Evolutionary conservation across 2,888 invertebrate genomes (phyloP).

Genomic region (Agapostemon virescens): DNA sequence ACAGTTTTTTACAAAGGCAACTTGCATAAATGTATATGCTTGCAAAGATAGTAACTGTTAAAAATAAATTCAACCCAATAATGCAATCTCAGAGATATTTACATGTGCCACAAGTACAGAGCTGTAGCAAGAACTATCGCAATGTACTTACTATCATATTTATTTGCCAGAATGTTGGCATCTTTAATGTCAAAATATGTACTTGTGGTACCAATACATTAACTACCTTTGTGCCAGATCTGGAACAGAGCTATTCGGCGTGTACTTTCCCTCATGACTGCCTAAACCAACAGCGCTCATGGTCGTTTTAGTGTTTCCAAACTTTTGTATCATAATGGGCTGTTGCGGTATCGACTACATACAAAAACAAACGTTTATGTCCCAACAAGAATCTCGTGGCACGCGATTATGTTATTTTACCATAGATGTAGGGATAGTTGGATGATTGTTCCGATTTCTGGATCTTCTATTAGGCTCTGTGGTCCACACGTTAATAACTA

Average conservation of each 20-base stretch:
- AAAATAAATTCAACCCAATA: too few species aligned
- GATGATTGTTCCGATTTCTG: conserved; percentile 81
- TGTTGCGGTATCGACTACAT: conserved; percentile 76
- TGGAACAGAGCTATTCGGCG: conserved; percentile 86
- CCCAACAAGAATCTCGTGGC: background rate
- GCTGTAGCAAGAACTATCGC: too few species aligned
- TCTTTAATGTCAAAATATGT: background rate
- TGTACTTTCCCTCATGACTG: conserved; percentile 91
- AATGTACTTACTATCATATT: too few species aligned
- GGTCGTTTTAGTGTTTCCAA: conserved; percentile 87
- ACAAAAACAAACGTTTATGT: conserved; percentile 45
- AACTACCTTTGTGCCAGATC: conserved; percentile 83
- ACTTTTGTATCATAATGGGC: conserved; percentile 84
- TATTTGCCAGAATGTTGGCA: too few species aligned
- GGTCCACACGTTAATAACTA: conserved; percentile 94
- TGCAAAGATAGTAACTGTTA: too few species aligned
- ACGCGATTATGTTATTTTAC: conserved; percentile 62
- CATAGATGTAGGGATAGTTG: conserved; percentile 79
- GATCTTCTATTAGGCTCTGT: conserved; percentile 86
- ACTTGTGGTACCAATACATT: background rate
- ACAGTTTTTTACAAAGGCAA: too few species aligned
- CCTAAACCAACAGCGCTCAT: conserved; percentile 86
- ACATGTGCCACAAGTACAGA: too few species aligned
- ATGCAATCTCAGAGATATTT: too few species aligned
- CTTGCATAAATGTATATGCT: too few species aligned